Base-by-base conservation (phyloP, 2,797 vertebrate genomes). In the Danio albolineatus region DNA sequence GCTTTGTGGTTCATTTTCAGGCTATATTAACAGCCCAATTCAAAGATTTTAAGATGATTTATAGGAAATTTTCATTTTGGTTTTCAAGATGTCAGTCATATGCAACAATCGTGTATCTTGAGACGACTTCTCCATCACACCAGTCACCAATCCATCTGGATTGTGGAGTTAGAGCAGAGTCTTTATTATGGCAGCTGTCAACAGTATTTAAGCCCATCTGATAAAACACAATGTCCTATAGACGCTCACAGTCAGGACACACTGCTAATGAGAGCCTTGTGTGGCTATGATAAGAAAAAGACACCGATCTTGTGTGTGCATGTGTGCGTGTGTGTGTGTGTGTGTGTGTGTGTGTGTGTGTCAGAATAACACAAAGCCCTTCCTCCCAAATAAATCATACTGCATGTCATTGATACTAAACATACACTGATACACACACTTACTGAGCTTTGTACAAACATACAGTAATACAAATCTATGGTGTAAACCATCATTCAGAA, bases 161-260 rank as follows among this genome's bases (percentile, higher is more conserved):
- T 28, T 96, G 94, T 95, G 94, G 94, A 95, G 96, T 95, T 95
- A 95, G 93, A 94, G 94, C 92, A 92, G 93, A 95, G 94, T 95
- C 95, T 94, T 94, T 94, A 93, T 94, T 95, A 96, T 95, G 92
- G 90, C 90, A 89, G 93, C 94, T 94, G 95, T 95, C 94, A 95
- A 93, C 91, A 93, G 92, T 93, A 93, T 95, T 95, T 95, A 95
- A 95, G 95, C 95, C 93, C 90, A 86, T 88, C 93, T 91, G 92
- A 90, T 94, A 92, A 93, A 93, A 93, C 94, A 95, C 95, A 95
- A 94, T 96, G 95, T 95, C 92, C 91, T 91, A 95, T 94, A 91
- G 92, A 92, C 88, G 89, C 12, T 87, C 61, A 73, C 79, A 3
- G 90, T 92, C 89, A 85, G 83, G 91, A 93, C 92, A 93, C 94